A percentile compares a stretch with the other conserved stretches of the same genome.
phyloP scores from a whole-genome alignment of 2,888 invertebrate genomes.

The Zhuqinia jingwanae region DNA sequence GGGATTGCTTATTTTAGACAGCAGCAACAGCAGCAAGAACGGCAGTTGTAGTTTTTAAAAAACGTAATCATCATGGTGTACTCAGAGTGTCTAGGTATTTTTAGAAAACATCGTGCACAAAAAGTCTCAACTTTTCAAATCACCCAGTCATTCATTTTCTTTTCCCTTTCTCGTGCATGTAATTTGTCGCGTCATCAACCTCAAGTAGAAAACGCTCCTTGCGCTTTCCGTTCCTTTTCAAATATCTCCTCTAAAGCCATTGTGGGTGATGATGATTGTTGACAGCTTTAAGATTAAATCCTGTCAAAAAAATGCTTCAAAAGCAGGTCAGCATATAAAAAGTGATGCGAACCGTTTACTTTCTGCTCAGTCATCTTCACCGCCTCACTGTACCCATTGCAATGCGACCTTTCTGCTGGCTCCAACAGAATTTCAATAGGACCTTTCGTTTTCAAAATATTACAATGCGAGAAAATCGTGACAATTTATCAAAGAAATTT shows the following conservation, averaged over 20 bases:
- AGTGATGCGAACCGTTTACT: conserved; percentile 62
- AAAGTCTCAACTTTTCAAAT: conserved; percentile 52
- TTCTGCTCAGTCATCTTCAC: conserved; percentile 67
- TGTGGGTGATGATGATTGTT: conserved; percentile 32
- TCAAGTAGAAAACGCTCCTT: conserved; percentile 35
- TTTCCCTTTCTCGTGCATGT: conserved; percentile 56
- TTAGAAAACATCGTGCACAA: conserved; percentile 45
- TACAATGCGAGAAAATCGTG: conserved; percentile 37
- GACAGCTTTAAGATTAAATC: conserved; percentile 64
- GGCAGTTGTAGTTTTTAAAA: conserved; percentile 25
- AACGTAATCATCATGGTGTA: conserved; percentile 10
- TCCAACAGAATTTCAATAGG: conserved; percentile 9
- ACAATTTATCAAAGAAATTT: conserved; percentile 29
- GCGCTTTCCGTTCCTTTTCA: no score
- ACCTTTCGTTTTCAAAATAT: neutral
- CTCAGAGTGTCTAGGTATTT: conserved; percentile 26
- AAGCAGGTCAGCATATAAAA: conserved; percentile 68
- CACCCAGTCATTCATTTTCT: conserved; percentile 42
- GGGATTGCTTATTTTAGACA: conserved; percentile 16
- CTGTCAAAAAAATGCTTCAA: conserved; percentile 59
- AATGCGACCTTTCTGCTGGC: conserved; percentile 15
- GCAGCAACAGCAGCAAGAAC: neutral
- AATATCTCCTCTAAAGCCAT: neutral
- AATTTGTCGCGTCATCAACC: conserved; percentile 62
- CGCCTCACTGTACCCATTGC: conserved; percentile 3